Conservation (phyloP, 2,113 vertebrate species). For the Morphnarchus princeps region DNA sequence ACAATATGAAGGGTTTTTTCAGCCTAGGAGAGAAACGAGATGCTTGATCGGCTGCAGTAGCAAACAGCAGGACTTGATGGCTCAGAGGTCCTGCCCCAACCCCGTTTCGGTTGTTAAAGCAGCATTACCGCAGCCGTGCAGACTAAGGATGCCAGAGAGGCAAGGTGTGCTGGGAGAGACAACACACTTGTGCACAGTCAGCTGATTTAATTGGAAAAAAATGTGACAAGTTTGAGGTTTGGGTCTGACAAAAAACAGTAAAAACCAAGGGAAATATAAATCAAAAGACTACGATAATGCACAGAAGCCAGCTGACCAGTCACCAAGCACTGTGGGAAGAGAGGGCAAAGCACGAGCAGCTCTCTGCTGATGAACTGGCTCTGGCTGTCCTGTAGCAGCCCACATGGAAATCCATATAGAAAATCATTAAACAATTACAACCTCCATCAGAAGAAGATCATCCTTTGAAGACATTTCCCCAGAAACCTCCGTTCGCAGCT, state of each 20-base stretch:
- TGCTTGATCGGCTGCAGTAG: background rate
- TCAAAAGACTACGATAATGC: background rate
- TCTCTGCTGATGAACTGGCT: background rate
- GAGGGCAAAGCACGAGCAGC: background rate
- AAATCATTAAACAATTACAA: conserved; percentile 59
- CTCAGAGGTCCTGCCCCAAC: background rate
- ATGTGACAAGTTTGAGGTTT: background rate
- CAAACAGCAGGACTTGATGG: background rate
- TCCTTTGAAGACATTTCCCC: conserved; percentile 35
- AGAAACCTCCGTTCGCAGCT: background rate
- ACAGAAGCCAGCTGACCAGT: background rate
- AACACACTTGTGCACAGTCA: background rate
- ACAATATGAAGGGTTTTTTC: background rate
- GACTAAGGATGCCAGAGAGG: background rate
- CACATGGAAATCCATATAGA: background rate
- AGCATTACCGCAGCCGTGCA: background rate
- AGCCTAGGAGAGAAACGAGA: background rate
- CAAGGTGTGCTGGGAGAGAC: background rate
- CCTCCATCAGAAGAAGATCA: background rate
- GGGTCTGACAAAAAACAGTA: background rate
- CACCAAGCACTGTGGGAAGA: fast-evolving
- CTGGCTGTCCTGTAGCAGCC: background rate
- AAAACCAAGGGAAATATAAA: background rate
- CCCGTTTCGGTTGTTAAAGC: background rate
- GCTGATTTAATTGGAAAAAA: background rate